These are phyloP conservation scores for Lacerta viridis DNA, from an alignment of 2,797 vertebrate genomes.

Conservation along the genomic window DNA sequence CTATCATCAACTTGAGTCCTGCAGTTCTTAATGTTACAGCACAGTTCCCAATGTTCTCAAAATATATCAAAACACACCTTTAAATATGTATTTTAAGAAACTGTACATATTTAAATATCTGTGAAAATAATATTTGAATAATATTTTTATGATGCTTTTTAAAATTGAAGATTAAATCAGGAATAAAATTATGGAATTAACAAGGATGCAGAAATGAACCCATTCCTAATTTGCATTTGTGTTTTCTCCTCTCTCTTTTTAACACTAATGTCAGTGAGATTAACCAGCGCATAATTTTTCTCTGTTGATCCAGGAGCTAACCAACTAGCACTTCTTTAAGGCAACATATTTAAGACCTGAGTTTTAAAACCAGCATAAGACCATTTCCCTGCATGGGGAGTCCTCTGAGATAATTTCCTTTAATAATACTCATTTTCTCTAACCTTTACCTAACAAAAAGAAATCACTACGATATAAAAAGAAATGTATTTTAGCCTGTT, in stretches of 20 bases:
- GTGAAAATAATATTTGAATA: no score
- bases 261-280: neutral
- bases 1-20: neutral
- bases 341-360: neutral
- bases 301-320: neutral
- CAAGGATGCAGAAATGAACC: neutral
- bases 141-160: no score
- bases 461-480: neutral
- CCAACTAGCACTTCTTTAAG: neutral
- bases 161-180: neutral
- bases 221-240: neutral
- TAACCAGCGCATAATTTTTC: neutral
- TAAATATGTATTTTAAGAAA: neutral
- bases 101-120: no score
- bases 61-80: neutral
- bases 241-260: neutral
- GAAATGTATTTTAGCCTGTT: neutral
- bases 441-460: constrained; percentile 7
- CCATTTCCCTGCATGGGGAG: neutral
- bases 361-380: neutral
- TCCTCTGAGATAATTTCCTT: constrained; percentile 12
- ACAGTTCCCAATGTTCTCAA: neutral
- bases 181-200: neutral
- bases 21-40: neutral
- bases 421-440: neutral